These are phyloP conservation scores for Pimephales promelas DNA, from an alignment of 2,113 vertebrate species.

Conservation along the genomic window DNA sequence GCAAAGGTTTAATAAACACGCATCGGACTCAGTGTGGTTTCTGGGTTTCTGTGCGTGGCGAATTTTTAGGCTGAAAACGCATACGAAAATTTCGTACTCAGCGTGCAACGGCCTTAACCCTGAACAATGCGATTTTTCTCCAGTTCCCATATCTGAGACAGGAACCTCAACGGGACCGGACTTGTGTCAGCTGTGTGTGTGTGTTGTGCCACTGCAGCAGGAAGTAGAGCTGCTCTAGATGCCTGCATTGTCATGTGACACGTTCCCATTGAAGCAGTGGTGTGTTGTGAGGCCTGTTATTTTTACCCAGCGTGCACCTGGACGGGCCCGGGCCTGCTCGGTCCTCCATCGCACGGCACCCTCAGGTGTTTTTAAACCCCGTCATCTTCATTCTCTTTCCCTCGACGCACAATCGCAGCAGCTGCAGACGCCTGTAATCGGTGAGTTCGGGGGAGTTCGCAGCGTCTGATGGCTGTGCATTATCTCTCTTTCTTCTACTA, in stretches of 20 bases:
- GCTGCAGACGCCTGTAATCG: constrained; percentile 95
- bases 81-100: too few species aligned
- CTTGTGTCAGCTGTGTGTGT: not conserved
- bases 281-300: constrained; percentile 76
- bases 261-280: constrained; percentile 64
- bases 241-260: constrained; percentile 61
- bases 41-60: too few species aligned
- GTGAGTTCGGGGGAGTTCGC: constrained; percentile 95
- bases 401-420: constrained; percentile 93
- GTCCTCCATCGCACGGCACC: constrained; percentile 65
- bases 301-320: constrained; percentile 88
- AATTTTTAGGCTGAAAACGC: too few species aligned
- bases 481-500: constrained; percentile 88
- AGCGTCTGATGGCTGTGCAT: constrained; percentile 94
- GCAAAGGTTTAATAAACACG: too few species aligned
- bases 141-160: not conserved
- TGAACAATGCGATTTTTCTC: not conserved
- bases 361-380: constrained; percentile 84
- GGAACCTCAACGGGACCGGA: not conserved
- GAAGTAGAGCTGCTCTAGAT: constrained; percentile 34
- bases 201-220: constrained; percentile 31
- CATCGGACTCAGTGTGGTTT: too few species aligned
- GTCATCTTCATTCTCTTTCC: constrained; percentile 88
- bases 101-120: too few species aligned
- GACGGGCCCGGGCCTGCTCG: constrained; percentile 77